Conservation (phyloP, 2,888 invertebrate genomes). For the Cataglyphis albicans region DNA sequence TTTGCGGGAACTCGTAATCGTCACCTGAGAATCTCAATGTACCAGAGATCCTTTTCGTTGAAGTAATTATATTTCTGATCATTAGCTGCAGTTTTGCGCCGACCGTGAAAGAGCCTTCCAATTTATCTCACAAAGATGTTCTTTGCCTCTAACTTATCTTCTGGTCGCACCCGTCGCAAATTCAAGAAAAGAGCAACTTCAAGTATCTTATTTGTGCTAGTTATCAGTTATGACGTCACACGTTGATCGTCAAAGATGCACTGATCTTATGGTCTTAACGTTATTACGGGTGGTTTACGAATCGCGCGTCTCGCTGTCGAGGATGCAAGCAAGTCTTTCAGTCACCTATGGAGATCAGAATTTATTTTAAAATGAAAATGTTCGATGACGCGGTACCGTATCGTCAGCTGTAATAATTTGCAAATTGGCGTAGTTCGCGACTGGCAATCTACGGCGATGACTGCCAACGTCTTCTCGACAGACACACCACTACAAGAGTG, state of each 20-base stretch:
- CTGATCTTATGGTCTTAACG: neutral
- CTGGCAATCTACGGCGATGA: constrained; percentile 30
- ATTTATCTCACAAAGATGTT: constrained; percentile 10
- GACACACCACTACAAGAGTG: constrained; percentile 57
- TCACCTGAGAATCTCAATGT: constrained; percentile 22
- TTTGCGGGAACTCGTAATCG: constrained; percentile 35
- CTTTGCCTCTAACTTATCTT: constrained; percentile 24
- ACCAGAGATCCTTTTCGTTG: neutral
- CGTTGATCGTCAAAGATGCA: constrained; percentile 14
- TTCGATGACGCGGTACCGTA: neutral
- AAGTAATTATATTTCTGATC: constrained; percentile 25
- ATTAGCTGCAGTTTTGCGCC: neutral
- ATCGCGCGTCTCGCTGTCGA: neutral
- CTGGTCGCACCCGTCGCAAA: neutral
- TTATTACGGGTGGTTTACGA: neutral
- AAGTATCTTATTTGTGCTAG: constrained; percentile 31
- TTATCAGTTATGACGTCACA: constrained; percentile 43
- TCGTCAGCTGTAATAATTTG: constrained; percentile 14
- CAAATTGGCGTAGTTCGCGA: constrained; percentile 16
- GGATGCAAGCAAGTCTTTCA: neutral
- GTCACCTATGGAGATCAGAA: neutral
- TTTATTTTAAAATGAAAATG: neutral
- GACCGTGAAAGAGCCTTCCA: neutral
- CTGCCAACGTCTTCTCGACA: constrained; percentile 35
- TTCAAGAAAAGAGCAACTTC: constrained; percentile 6